Evolutionary conservation across 2,888 invertebrate species (phyloP), one percentile per base, ranked within the genome.

Genomic region (Stenichneumon culpator): DNA sequence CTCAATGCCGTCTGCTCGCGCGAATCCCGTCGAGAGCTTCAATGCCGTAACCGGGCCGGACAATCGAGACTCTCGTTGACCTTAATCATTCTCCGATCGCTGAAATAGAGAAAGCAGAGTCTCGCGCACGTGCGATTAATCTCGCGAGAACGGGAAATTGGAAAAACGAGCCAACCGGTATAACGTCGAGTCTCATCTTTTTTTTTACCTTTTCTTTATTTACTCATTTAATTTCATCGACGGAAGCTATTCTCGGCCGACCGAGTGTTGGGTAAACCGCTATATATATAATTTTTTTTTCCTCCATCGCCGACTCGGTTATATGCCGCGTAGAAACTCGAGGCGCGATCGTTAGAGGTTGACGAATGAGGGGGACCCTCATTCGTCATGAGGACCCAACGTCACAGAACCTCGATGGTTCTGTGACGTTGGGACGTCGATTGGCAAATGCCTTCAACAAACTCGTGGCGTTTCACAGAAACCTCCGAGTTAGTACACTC

Each of bases 51-150:
- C 77, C 63, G 68, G 16, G 9, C 19, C 50, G 50, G 67, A 52
- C 81, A 81, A 81, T 78, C 65, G 81, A 74, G 81, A 81, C 50
- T 73, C 81, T 73, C 73, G 78, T 84, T 81, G 81, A 72, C 84
- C 81, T 84, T 79, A 78, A 78, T 81, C 67, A 78, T 63, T 84
- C 72, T 44, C 36, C 72, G 80, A 80, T 72, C 67, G 70, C 22
- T 16, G 60, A 65, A 69, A 50, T 50, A 74, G 60, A 69, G 74
- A 39, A 52, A 74, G 52, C 60, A 36, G 22, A 74, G 67, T 78
- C 47, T 32, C 22, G 16, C 52, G 22, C 19, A 52, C 28, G 74
- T 57, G 47, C 54, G 36, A 68, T 73, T 72, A 67, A 60, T 73
- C 47, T 65, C 22, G 65, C 39, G 75, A 16, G 52, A 36, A 44